A percentile compares a stretch with the other conserved stretches of the same genome.
phyloP scores from a whole-genome alignment of 2,888 invertebrate species.

The Acrobasis suavella region DNA sequence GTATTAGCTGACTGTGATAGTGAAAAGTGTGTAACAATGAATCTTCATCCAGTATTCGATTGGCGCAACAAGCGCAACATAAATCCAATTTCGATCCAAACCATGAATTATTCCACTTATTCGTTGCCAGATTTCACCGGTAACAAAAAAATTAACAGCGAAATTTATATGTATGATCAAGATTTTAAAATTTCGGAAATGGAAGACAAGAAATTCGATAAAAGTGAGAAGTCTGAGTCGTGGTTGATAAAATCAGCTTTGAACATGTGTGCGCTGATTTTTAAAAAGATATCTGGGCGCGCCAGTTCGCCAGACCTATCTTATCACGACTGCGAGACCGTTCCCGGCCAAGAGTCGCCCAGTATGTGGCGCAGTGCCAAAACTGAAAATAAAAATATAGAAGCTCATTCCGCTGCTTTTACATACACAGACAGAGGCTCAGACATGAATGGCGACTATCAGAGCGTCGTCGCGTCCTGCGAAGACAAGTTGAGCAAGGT shows the following conservation, averaged over 20 bases:
- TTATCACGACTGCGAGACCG: conserved; percentile 19
- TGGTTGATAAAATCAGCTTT: conserved; percentile 12
- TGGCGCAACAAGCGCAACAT: conserved; percentile 57
- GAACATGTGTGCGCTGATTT: conserved; percentile 5
- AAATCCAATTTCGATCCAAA: conserved; percentile 15
- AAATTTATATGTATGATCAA: conserved; percentile 22
- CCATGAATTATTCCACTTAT: conserved; percentile 37
- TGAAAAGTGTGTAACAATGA: conserved; percentile 47
- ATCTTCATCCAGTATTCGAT: conserved; percentile 50
- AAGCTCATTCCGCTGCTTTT: conserved; percentile 41
- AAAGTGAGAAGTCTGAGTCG: conserved; percentile 18
- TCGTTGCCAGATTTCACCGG: conserved; percentile 23
- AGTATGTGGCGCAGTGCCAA: conserved; percentile 60
- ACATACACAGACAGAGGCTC: conserved; percentile 42
- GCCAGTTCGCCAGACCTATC: conserved; percentile 18
- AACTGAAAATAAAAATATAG: conserved; percentile 62
- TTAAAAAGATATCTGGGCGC: conserved; percentile 10
- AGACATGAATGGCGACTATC: conserved; percentile 58
- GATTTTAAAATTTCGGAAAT: conserved; percentile 16
- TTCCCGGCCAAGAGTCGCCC: conserved; percentile 11
- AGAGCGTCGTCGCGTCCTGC: conserved; percentile 55
- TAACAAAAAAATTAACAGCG: conserved; percentile 52
- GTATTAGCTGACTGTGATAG: conserved; percentile 32
- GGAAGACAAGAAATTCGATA: conserved; percentile 13
- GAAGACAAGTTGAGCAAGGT: conserved; percentile 65